Base-by-base conservation (phyloP, 1,140 invertebrate species). In the Polypedilum pembai region DNA sequence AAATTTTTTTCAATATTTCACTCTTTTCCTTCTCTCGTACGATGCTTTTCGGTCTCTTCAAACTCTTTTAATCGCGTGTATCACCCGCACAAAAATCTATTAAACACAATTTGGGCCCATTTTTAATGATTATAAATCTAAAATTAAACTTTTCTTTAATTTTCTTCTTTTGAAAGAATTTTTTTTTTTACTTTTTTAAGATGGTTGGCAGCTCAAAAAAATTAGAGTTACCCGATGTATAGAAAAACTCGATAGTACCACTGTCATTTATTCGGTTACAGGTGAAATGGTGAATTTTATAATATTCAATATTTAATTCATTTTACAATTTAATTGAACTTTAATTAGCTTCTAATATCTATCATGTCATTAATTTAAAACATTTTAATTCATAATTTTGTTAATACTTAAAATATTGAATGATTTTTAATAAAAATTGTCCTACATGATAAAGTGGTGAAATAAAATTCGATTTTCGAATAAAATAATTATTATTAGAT, bases 41-140 rank as follows among this genome's bases (percentile, higher is more conserved):
- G 65, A 21, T 69, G 65, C 65, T 69, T 18, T 69, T 69, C 18
- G n/a, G 65, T 18, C 65, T 69, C 65, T 69, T 69, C 65, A 69
- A 69, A 69, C 65, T 20, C 65, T 69, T 20, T 33, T 18, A 69
- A 69, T 69, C 65, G 65, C 65, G 65, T 69, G 65, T 69, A 69
- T 69, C 65, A 69, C 65, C 65, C 65, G 65, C 65, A 69, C 65
- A 69, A 17, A 69, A 69, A 69, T n/a, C 65, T 69, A 69, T 69
- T 69, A 69, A 69, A 69, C 65, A 69, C 65, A 69, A 69, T 69
- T 69, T 69, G 65, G 65, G 65, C 65, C 65, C 65, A 69, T 69
- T 69, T 69, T 69, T 69, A 69, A 69, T 69, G 65, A 69, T 69
- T 69, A 69, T 69, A 7, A 69, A 10, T n/a, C 18, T 18, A 18